Percentiles rank a stretch among this genome's conserved stretches.
These are phyloP conservation scores for Aphidius ervi DNA, from an alignment of 1,140 invertebrate species.

Conservation along the genomic window DNA sequence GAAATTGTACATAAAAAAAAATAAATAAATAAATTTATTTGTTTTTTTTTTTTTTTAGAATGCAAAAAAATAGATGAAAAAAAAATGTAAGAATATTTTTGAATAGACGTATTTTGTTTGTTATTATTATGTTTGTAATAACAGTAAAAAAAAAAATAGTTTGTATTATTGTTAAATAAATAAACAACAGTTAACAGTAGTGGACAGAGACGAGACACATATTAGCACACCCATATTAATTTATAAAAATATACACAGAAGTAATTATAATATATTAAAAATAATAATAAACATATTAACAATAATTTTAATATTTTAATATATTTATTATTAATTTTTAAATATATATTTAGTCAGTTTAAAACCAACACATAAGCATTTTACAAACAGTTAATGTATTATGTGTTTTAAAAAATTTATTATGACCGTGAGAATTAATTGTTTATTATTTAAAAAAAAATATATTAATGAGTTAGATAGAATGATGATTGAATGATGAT, in stretches of 20 bases:
- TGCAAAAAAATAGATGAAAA: too few species aligned
- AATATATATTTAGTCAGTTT: conserved; percentile 9
- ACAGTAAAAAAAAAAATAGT: too few species aligned
- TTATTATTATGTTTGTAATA: too few species aligned
- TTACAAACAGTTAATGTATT: not conserved
- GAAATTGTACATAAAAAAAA: not conserved
- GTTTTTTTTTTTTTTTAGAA: conserved; percentile 11
- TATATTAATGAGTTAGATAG: not conserved
- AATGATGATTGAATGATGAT: not conserved
- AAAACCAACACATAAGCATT: conserved; percentile 8
- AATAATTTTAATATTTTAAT: conserved; percentile 16
- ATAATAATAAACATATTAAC: conserved; percentile 22
- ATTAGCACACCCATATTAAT: conserved; percentile 50
- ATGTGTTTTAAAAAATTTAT: too few species aligned
- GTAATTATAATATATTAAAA: conserved; percentile 9
- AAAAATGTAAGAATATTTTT: too few species aligned
- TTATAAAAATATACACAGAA: conserved; percentile 29
- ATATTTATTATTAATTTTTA: conserved; percentile 14
- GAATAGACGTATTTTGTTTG: too few species aligned
- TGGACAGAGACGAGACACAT: conserved; percentile 49
- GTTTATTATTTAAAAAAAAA: too few species aligned
- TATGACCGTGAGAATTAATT: not conserved
- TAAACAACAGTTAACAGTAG: conserved; percentile 35
- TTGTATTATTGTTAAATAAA: too few species aligned
- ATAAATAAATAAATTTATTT: conserved; percentile 30